These are phyloP conservation scores for Chelonia mydas DNA, from an alignment of 2,797 vertebrate genomes.

Conservation along the genomic window DNA sequence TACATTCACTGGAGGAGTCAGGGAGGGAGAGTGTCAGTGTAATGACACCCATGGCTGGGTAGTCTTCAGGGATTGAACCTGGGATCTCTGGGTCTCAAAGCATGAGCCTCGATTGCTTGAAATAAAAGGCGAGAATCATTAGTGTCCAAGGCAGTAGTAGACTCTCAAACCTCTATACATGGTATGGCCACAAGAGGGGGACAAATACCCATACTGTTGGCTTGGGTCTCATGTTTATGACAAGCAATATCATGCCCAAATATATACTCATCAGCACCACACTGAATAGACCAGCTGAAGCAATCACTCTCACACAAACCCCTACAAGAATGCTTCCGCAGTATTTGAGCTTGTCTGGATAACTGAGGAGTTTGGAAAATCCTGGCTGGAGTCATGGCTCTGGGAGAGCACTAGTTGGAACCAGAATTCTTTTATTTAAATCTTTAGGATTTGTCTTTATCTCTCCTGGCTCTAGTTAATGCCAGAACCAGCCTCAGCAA, in stretches of 20 bases:
- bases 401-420: background rate
- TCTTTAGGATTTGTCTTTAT: background rate
- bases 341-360: background rate
- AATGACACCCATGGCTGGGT: background rate
- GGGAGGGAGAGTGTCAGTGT: background rate
- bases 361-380: slow-evolving; percentile 7
- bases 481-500: slow-evolving; percentile 16
- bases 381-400: background rate
- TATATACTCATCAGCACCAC: background rate
- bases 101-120: background rate
- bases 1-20: background rate
- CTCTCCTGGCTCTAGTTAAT: slow-evolving; percentile 10
- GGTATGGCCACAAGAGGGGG: slow-evolving; percentile 69
- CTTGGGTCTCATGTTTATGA: background rate
- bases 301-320: background rate
- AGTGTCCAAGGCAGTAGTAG: background rate
- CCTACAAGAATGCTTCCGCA: background rate
- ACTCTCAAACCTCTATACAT: background rate
- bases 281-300: background rate
- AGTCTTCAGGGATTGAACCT: background rate
- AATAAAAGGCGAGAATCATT: background rate
- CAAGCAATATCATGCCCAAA: background rate
- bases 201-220: slow-evolving; percentile 54
- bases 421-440: background rate
- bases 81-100: background rate